A percentile compares a stretch with the other conserved stretches of the same genome.
Evolutionary conservation across 2,113 vertebrate species (phyloP).

Genomic region (Gracilinanus agilis): DNA sequence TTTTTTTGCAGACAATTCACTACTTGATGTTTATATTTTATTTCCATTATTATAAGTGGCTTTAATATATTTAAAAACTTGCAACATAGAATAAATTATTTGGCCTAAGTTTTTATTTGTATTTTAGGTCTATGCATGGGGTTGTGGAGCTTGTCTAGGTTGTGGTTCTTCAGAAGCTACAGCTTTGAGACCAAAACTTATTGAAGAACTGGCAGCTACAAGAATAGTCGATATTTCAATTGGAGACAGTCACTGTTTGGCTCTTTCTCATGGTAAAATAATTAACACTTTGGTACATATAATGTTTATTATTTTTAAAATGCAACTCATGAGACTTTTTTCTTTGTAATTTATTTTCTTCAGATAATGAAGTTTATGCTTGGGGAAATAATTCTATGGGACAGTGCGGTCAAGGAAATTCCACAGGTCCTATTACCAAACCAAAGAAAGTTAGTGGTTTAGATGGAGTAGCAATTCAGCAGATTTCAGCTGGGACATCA

Average conservation of each 20-base stretch:
- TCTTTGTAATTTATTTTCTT: constrained; percentile 59
- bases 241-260: constrained; percentile 98
- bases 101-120: constrained; percentile 40
- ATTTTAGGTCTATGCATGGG: constrained; percentile 97
- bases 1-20: neutral
- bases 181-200: constrained; percentile 93
- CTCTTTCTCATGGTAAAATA: constrained; percentile 95
- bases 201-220: constrained; percentile 96
- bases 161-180: constrained; percentile 98
- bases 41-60: neutral
- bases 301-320: neutral
- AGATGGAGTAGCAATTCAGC: constrained; percentile 96
- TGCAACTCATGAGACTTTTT: constrained; percentile 52
- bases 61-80: constrained; percentile 27
- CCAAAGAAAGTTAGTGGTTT: constrained; percentile 98
- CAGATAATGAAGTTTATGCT: constrained; percentile 99
- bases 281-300: constrained; percentile 33
- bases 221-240: constrained; percentile 98
- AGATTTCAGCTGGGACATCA: constrained; percentile 97
- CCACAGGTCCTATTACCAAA: constrained; percentile 98
- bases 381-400: constrained; percentile 99
- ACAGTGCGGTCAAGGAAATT: constrained; percentile 99
- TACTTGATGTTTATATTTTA: neutral
- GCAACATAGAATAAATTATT: constrained; percentile 32
- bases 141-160: constrained; percentile 97